Evolutionary conservation across 2,797 vertebrate genomes (phyloP).

Genomic region (Hypotaenidia philippensis): DNA sequence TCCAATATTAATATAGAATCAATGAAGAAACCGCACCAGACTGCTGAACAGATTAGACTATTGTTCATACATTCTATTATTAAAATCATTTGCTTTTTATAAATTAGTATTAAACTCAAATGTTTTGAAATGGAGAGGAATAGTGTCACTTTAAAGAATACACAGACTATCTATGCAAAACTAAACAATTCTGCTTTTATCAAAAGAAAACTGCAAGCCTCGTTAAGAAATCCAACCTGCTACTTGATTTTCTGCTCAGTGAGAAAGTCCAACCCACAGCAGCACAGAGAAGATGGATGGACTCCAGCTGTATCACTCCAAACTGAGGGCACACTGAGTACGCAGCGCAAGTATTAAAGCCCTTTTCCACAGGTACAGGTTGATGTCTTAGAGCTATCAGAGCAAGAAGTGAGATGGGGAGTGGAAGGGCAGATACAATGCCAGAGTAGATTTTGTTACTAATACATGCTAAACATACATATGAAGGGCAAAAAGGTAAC

Average conservation of each 20-base stretch:
- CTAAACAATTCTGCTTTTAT: background rate
- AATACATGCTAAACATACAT: background rate
- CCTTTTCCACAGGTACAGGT: background rate
- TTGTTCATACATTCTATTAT: constrained; percentile 51
- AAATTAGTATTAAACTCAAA: constrained; percentile 13
- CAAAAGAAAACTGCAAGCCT: constrained; percentile 12
- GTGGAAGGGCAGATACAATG: background rate
- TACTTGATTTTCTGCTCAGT: background rate
- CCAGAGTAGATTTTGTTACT: background rate
- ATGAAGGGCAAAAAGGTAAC: background rate
- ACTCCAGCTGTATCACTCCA: background rate
- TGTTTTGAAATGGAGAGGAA: background rate
- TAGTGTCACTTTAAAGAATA: background rate
- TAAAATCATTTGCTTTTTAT: constrained; percentile 22
- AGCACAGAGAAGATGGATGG: background rate
- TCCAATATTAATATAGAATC: constrained; percentile 79
- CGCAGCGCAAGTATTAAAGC: background rate
- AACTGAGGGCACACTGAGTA: fast-evolving
- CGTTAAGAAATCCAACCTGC: background rate
- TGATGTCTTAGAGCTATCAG: background rate
- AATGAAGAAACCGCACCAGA: constrained; percentile 65
- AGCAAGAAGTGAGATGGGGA: background rate
- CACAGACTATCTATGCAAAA: background rate
- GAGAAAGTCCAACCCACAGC: background rate
- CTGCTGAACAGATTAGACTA: constrained; percentile 55